These are phyloP conservation scores for Arctocebus calabarensis DNA, from an alignment of 2,797 vertebrate genomes.

Conservation along the genomic window DNA sequence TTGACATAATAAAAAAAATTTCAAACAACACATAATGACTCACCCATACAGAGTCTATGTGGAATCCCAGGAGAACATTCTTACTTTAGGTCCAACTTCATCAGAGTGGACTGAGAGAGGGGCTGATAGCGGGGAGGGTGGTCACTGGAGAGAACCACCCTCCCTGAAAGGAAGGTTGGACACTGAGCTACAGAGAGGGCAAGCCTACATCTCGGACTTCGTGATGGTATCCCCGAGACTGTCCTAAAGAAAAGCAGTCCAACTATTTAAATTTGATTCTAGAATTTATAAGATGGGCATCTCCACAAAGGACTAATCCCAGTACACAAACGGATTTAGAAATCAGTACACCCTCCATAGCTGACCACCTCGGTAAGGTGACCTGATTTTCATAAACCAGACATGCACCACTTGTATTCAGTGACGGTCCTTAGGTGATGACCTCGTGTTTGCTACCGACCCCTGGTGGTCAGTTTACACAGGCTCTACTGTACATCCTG, in stretches of 20 bases:
- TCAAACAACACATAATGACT: not conserved
- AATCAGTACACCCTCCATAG: too few species aligned
- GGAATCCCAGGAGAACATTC: not conserved
- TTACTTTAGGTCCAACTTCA: not conserved
- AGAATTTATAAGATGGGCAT: not conserved
- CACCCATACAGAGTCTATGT: not conserved
- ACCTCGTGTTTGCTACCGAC: too few species aligned
- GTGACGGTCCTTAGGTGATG: too few species aligned
- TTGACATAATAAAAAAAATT: not conserved
- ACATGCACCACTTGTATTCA: too few species aligned
- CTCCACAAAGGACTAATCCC: not conserved
- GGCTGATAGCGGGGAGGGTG: too few species aligned
- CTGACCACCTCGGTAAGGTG: too few species aligned
- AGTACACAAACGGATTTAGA: not conserved
- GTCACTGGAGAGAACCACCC: not conserved
- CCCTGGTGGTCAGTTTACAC: too few species aligned
- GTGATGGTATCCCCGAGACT: not conserved
- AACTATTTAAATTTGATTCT: not conserved
- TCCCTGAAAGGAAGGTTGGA: not conserved
- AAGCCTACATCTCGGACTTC: not conserved
- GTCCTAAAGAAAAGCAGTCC: not conserved
- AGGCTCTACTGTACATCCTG: rapidly evolving
- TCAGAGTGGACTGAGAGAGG: not conserved
- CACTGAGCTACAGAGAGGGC: not conserved
- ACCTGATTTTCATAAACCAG: too few species aligned